These are phyloP conservation scores for Microplitis deprimator DNA, from an alignment of 2,888 invertebrate genomes.

Conservation along the genomic window DNA sequence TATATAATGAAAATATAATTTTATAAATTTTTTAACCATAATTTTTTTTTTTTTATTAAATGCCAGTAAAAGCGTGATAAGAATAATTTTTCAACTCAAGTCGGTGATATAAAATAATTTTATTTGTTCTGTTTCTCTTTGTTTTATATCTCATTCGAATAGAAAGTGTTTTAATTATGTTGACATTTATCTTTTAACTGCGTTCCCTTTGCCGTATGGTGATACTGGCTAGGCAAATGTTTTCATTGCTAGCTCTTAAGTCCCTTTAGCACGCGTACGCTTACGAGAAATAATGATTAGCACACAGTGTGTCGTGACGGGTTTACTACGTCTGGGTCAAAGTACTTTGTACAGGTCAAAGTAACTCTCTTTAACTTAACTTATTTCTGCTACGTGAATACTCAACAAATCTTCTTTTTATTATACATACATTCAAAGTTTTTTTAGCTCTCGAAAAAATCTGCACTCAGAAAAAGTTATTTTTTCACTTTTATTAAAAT, in stretches of 20 bases:
- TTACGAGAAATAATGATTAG: constrained; percentile 37
- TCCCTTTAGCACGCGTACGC: constrained; percentile 22
- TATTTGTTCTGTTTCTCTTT: constrained; percentile 3
- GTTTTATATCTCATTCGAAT: neutral
- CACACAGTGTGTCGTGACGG: constrained; percentile 13
- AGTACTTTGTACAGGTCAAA: constrained; percentile 17
- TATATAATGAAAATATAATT: too few species aligned
- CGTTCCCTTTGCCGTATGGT: neutral
- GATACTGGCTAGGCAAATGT: neutral
- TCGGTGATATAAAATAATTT: neutral
- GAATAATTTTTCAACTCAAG: neutral
- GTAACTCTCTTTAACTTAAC: neutral
- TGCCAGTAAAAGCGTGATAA: neutral
- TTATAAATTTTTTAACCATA: too few species aligned
- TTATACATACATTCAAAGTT: neutral
- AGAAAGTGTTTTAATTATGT: constrained; percentile 6
- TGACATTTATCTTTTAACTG: neutral
- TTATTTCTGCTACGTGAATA: neutral
- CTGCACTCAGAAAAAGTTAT: too few species aligned
- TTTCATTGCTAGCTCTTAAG: constrained; percentile 5
- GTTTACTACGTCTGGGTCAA: constrained; percentile 30
- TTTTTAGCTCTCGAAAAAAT: neutral
- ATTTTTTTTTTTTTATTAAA: neutral
- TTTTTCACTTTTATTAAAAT: too few species aligned
- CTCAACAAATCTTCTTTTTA: constrained; percentile 17